Evolutionary conservation across 1,140 invertebrate genomes (phyloP).

Genomic region (Drosophila erecta): DNA sequence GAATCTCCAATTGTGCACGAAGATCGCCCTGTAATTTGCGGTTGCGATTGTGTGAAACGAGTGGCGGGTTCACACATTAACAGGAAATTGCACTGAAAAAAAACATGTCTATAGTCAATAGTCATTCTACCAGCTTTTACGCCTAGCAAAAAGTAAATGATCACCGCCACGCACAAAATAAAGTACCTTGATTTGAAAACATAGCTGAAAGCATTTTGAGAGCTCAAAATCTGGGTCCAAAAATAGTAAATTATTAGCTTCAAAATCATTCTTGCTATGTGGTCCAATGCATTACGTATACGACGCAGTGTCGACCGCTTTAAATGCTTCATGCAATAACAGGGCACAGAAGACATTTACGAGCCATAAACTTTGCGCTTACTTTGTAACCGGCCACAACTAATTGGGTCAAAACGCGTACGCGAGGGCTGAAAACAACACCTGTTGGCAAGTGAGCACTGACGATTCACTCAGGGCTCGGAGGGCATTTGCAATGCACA

Average conservation of each 20-base stretch:
- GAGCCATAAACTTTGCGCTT: slow-evolving; percentile 67
- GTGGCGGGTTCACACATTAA: slow-evolving; percentile 10
- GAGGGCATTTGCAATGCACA: slow-evolving; percentile 65
- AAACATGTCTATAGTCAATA: too few relatives aligned
- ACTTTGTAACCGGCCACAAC: slow-evolving; percentile 60
- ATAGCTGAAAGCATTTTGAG: too few relatives aligned
- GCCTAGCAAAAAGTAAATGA: too few relatives aligned
- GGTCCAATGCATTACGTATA: slow-evolving; percentile 52
- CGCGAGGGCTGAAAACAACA: slow-evolving; percentile 25
- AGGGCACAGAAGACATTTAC: slow-evolving; percentile 59
- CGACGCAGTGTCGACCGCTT: slow-evolving; percentile 41
- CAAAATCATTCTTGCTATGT: background rate
- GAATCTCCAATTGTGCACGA: slow-evolving; percentile 8
- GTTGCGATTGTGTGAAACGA: slow-evolving; percentile 28
- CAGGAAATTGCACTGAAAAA: background rate
- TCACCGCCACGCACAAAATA: background rate
- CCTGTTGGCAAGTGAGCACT: slow-evolving; percentile 70
- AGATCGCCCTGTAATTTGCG: slow-evolving; percentile 16
- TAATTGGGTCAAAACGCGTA: slow-evolving; percentile 70
- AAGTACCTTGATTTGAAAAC: background rate
- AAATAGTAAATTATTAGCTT: background rate
- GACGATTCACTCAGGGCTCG: slow-evolving; percentile 67
- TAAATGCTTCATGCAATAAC: slow-evolving; percentile 57
- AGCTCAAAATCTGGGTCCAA: too few relatives aligned
- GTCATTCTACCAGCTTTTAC: too few relatives aligned